A percentile compares a stretch with the other conserved stretches of the same genome.
phyloP scores from a whole-genome alignment of 2,113 vertebrate genomes.

The Corvus moneduloides region DNA sequence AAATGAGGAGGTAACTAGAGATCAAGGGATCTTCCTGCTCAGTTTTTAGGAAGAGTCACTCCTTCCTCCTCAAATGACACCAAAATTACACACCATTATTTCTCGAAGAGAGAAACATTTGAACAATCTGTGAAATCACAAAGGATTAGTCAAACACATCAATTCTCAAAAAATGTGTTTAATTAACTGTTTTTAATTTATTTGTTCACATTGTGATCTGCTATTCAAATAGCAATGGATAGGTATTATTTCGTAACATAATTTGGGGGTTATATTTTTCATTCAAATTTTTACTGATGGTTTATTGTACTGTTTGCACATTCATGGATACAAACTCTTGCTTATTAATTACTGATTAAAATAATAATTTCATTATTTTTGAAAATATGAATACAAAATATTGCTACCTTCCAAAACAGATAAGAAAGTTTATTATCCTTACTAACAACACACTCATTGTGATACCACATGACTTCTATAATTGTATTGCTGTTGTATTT shows the following conservation, averaged over 20 bases:
- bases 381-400: neutral
- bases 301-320: neutral
- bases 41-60: slow-evolving; percentile 52
- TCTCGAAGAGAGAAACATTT: slow-evolving; percentile 14
- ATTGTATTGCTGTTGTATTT: neutral
- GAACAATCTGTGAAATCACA: slow-evolving; percentile 12
- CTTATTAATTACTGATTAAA: neutral
- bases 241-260: neutral
- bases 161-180: neutral
- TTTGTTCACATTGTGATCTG: neutral
- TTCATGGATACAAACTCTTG: neutral
- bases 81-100: slow-evolving; percentile 41
- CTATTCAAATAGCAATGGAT: neutral
- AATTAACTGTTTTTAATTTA: neutral
- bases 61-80: slow-evolving; percentile 46
- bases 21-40: slow-evolving; percentile 53
- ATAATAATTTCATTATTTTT: neutral
- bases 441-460: neutral
- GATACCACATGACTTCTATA: neutral
- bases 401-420: neutral
- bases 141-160: neutral
- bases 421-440: neutral
- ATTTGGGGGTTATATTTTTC: neutral
- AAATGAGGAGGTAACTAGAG: slow-evolving; percentile 65
- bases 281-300: neutral